Evolutionary conservation across 2,888 invertebrate genomes (phyloP), one percentile per base, ranked within the genome.

Genomic region (Metellina segmentata): DNA sequence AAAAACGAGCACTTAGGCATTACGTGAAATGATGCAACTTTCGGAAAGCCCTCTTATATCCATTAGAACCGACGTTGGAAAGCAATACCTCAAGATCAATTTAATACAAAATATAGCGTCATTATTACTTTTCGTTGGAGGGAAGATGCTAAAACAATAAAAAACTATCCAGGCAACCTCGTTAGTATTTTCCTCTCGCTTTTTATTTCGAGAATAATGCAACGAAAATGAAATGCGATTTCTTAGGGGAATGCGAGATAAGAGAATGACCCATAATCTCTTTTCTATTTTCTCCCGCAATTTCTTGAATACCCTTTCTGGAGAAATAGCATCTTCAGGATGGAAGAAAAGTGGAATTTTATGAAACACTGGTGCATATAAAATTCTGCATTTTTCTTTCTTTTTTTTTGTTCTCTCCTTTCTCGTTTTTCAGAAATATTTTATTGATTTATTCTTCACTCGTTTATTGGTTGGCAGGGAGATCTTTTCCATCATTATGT

Each of bases 401-500:
- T 75, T 69, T 78, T 49, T 75, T n/a, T 20, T 4, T 34, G 34
- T 34, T 34, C 34, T 34, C 34, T 34, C 7, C 13, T 71, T 6
- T 77, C 70, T 78, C 51, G 20, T 53, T 85, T 75, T 71, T 11
- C 34, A 49, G 78, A 79, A 78, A 77, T 78, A 79, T 79, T 88
- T 83, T 78, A 91, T 91, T 79, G 91, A 91, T 91, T 91, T 86
- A 77, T 83, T 79, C 49, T 11, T 78, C 48, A 53, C 51, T 61
- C 77, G 71, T 87, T 91, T 91, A 87, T 82, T 88, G 82, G 91
- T 48, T 53, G 78, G 53, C n/a, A 19, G 61, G 72, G 85, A 86
- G 81, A 69, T 52, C 52, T 85, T 83, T 89, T 85, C 78, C 70
- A 82, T 88, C 91, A 91, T 91, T 91, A 91, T 78, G 75, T 20